Conservation (phyloP, 1,140 invertebrate genomes). For the Dendroctonus ponderosae region DNA sequence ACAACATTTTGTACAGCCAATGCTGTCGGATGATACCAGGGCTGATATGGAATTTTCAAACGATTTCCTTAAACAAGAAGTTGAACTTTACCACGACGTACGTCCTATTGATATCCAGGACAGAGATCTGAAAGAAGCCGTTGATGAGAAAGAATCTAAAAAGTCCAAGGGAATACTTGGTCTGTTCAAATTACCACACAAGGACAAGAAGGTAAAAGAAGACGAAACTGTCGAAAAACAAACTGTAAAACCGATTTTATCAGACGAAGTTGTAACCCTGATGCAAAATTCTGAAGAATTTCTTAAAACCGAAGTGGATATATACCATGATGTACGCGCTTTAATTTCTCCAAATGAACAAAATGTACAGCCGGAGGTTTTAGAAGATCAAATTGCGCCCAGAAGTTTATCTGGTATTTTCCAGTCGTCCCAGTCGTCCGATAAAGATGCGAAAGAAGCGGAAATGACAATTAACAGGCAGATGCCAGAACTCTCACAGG, state of each 20-base stretch:
- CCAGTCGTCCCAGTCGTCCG: constrained; percentile 5
- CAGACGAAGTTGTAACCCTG: constrained; percentile 12
- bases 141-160: constrained; percentile 7
- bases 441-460: constrained; percentile 21
- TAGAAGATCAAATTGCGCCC: constrained; percentile 7
- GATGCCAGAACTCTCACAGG: neutral
- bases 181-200: constrained; percentile 11
- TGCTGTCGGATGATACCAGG: constrained; percentile 14
- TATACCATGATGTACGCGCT: too few species aligned
- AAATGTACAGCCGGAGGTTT: neutral
- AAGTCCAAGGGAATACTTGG: constrained; percentile 14
- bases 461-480: constrained; percentile 22
- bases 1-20: constrained; percentile 16
- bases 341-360: too few species aligned
- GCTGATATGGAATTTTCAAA: constrained; percentile 16
- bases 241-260: constrained; percentile 10
- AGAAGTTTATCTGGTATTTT: constrained; percentile 16
- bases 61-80: constrained; percentile 31
- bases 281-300: constrained; percentile 25
- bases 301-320: constrained; percentile 28
- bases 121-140: neutral
- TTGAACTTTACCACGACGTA: constrained; percentile 34
- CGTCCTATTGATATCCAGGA: constrained; percentile 4
- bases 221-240: constrained; percentile 23
- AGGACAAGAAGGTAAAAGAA: constrained; percentile 25